These are phyloP conservation scores for Nineta flava DNA, from an alignment of 2,888 invertebrate species.

Conservation along the genomic window DNA sequence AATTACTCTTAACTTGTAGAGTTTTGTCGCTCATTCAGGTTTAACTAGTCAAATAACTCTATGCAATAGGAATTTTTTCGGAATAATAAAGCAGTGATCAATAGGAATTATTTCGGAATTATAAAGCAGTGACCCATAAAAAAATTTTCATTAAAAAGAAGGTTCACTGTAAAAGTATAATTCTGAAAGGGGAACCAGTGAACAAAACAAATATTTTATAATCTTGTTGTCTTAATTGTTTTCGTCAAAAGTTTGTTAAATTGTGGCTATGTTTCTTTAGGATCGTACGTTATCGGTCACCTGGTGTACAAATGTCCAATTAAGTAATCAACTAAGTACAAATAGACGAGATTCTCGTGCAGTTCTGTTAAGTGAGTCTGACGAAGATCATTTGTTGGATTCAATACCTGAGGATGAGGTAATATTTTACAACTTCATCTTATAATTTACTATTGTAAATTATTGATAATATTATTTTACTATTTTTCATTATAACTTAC, in stretches of 20 bases:
- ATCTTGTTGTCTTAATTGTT: conserved; percentile 1
- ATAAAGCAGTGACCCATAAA: too few relatives aligned
- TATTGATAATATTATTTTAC: too few relatives aligned
- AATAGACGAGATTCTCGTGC: conserved; percentile 12
- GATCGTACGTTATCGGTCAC: conserved; percentile 28
- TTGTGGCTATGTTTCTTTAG: conserved; percentile 14
- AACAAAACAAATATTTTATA: background rate
- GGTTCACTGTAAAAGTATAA: background rate
- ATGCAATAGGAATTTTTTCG: too few relatives aligned
- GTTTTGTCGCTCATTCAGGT: too few relatives aligned
- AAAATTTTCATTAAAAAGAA: too few relatives aligned
- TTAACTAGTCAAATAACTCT: too few relatives aligned
- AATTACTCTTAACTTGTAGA: too few relatives aligned
- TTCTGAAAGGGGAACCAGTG: background rate
- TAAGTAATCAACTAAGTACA: conserved; percentile 21
- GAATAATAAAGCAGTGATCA: too few relatives aligned
- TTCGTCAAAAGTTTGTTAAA: background rate
- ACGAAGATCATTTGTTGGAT: conserved; percentile 28
- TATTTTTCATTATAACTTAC: too few relatives aligned
- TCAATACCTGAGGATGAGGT: conserved; percentile 27
- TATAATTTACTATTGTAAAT: too few relatives aligned
- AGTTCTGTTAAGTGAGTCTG: conserved; percentile 25
- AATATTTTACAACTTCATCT: too few relatives aligned
- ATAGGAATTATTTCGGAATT: too few relatives aligned
- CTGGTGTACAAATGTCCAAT: conserved; percentile 22